Conservation (phyloP, 2,888 invertebrate species). For the Diachrysia chrysitis region DNA sequence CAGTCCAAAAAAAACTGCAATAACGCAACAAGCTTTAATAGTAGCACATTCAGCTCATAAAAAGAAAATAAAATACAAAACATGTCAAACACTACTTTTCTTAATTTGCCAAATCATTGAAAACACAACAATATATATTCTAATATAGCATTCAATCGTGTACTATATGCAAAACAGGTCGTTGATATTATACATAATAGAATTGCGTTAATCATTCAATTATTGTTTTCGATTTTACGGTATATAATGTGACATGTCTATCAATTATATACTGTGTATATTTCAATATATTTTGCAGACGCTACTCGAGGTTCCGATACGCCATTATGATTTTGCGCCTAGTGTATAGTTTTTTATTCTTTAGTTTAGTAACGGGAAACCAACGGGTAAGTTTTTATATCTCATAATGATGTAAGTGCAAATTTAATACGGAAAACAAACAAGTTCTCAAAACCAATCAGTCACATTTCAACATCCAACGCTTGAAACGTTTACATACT, state of each 20-base stretch:
- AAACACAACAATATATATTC: constrained; percentile 45
- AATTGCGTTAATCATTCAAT: constrained; percentile 54
- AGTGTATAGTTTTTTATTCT: constrained; percentile 51
- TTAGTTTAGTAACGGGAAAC: constrained; percentile 42
- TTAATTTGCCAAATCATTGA: constrained; percentile 47
- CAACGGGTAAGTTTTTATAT: constrained; percentile 46
- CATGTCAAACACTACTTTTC: constrained; percentile 32
- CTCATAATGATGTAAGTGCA: not conserved
- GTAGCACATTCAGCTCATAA: constrained; percentile 1
- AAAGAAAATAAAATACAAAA: constrained; percentile 26
- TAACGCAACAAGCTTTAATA: constrained; percentile 9
- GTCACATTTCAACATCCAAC: not conserved
- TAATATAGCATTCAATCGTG: constrained; percentile 49
- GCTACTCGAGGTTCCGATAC: constrained; percentile 48
- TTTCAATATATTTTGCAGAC: constrained; percentile 53
- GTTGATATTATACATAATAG: constrained; percentile 43
- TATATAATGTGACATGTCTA: constrained; percentile 55
- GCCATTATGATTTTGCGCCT: constrained; percentile 57
- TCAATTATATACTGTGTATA: constrained; percentile 59
- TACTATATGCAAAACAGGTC: constrained; percentile 46
- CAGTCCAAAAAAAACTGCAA: not conserved
- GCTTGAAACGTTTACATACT: not conserved
- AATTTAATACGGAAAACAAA: not conserved
- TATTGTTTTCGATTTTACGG: constrained; percentile 58
- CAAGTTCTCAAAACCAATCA: not conserved